Evolutionary conservation across 2,797 vertebrate genomes (phyloP), one percentile per base, ranked within the genome.

Genomic region (Phylloscopus collybita): DNA sequence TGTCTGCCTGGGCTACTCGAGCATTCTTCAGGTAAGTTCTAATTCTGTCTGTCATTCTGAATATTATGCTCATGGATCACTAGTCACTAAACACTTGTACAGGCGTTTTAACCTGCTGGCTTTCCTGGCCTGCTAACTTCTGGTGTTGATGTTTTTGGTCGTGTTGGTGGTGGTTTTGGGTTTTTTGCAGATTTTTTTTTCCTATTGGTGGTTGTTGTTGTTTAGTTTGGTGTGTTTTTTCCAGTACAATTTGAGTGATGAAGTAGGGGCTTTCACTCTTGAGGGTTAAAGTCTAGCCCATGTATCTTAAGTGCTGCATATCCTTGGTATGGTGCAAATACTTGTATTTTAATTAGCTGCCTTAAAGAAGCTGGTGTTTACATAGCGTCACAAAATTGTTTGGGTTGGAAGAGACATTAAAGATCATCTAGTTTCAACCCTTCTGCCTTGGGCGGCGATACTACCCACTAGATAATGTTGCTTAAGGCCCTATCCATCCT

Each of bases 1-100:
- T 99, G 7, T 99, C 99, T 19, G 98, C 98, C 17, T 99, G 99
- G 99, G 99, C 99, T 69, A 98, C 99, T 21, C 98, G 99, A 96
- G 99, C 99, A 5, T 99, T 99, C 96, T 99, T 99, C 98, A 99
- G 99, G 99, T 99, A 89, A 60, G 59, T 80, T 84, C 88, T 15
- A 22, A 1, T 91, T 75, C 26, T 75, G 6, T 64, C 13, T 30
- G 4, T 72, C 42, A 4, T 79, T 61, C 29, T 47, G 42, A 47
- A 38, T 64, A 6, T 75, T 53, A n/a, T 36, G 9, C 8, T 83
- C 6, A 49, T 29, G 44, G 44, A 22, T 72, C 9, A 20, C 32
- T 62, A 53, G 30, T 13, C 30, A 21, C 7, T 78, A 42, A 80
- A 20, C 32, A 62, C 9, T 47, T 54, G 3, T 65, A 11, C 22